Conservation (phyloP, 2,888 invertebrate species). For the Dorcus parallelipipedus region DNA sequence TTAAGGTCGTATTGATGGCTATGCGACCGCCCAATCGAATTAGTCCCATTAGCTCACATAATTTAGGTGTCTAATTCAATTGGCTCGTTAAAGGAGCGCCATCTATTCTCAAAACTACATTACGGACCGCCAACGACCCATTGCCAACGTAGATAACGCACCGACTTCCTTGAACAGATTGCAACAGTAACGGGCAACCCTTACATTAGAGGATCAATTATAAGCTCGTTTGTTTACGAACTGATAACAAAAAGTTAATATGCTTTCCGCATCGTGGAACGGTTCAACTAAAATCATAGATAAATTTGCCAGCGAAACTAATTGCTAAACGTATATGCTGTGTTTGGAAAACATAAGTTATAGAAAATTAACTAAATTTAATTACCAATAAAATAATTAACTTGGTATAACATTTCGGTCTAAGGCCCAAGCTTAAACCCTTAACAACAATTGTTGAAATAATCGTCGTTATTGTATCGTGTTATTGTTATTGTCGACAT, state of each 20-base stretch:
- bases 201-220: background rate
- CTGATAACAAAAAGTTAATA: background rate
- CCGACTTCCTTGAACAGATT: conserved; percentile 1
- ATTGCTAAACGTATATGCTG: no score
- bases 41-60: conserved; percentile 42
- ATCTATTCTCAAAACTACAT: conserved; percentile 41
- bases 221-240: background rate
- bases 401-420: no score
- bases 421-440: no score
- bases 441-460: no score
- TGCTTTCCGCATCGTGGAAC: background rate
- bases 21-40: conserved; percentile 40
- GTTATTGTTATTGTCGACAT: no score
- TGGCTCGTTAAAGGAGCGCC: conserved; percentile 40
- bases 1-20: conserved; percentile 28
- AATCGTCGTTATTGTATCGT: no score
- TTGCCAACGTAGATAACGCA: conserved; percentile 13
- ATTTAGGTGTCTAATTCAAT: conserved; percentile 45
- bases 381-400: no score
- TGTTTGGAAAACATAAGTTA: no score
- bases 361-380: no score
- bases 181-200: background rate
- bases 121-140: conserved; percentile 31
- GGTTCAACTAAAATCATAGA: no score
- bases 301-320: no score